Evolutionary conservation across 1,140 invertebrate species (phyloP).

Genomic region (Drosophila punjabiensis): DNA sequence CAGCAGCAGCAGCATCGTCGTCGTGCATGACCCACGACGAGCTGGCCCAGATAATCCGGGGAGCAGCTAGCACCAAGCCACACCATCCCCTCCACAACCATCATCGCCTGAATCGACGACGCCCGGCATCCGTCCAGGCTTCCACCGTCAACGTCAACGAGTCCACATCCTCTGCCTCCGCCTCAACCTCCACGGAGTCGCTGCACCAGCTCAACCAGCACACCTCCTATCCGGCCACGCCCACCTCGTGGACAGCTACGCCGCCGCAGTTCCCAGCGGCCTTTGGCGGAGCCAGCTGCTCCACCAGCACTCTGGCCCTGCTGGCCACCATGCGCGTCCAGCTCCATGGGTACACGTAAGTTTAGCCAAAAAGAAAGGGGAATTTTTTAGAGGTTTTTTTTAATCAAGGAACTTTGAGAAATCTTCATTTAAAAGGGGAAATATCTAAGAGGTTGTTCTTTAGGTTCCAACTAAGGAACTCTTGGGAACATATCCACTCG

Average conservation of each 20-base stretch:
- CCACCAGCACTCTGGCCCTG: conserved; percentile 48
- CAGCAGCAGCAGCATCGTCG: not conserved
- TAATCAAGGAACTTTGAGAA: no score
- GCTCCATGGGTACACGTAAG: conserved; percentile 71
- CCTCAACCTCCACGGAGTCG: conserved; percentile 67
- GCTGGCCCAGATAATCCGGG: conserved; percentile 70
- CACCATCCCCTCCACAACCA: conserved; percentile 17
- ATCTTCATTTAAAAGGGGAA: no score
- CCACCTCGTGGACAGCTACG: conserved; percentile 67
- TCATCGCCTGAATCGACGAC: conserved; percentile 18
- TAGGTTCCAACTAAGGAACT: no score
- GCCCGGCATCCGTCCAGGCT: conserved; percentile 30
- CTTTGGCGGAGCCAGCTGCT: conserved; percentile 41
- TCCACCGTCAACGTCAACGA: conserved; percentile 17
- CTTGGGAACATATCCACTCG: no score
- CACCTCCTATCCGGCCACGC: conserved; percentile 66
- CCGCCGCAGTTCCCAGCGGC: conserved; percentile 55
- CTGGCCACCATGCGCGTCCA: conserved; percentile 61
- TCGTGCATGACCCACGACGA: conserved; percentile 74
- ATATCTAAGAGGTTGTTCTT: no score
- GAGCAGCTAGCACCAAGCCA: conserved; percentile 44
- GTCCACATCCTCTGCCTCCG: conserved; percentile 19
- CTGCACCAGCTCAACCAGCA: conserved; percentile 44
- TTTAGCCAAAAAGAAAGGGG: conserved; percentile 9
- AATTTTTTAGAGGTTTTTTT: no score